Percentiles rank a stretch among this genome's conserved stretches.
Conservation (phyloP, 2,888 invertebrate genomes). For the Drosophila cognata region DNA sequence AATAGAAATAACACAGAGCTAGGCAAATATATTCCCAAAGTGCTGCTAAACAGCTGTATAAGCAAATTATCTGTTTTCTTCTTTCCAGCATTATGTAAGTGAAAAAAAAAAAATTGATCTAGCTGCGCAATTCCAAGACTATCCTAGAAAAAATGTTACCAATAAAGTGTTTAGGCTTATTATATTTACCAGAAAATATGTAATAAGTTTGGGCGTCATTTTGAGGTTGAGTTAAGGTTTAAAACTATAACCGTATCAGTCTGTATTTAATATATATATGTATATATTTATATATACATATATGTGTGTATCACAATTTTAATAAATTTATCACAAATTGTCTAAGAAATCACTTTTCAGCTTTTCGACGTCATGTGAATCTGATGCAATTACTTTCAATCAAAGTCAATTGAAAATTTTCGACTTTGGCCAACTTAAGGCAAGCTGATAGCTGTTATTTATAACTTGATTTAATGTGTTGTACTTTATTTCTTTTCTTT, state of each 20-base stretch:
- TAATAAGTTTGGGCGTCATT: slow-evolving; percentile 82
- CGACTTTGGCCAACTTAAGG: slow-evolving; percentile 25
- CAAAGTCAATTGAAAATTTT: slow-evolving; percentile 57
- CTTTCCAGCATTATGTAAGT: slow-evolving; percentile 7
- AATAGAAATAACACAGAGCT: neutral
- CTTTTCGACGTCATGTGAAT: slow-evolving; percentile 28
- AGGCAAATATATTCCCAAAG: neutral
- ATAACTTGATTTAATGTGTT: slow-evolving; percentile 19
- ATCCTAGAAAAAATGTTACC: neutral
- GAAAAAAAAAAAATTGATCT: neutral
- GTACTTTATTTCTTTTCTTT: neutral
- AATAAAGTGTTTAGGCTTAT: neutral
- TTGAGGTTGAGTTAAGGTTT: slow-evolving; percentile 10
- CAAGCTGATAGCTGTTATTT: slow-evolving; percentile 27
- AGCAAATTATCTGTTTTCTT: neutral
- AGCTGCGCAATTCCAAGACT: neutral
- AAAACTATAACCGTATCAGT: slow-evolving; percentile 56
- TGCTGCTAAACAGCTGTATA: neutral
- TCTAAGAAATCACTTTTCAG: slow-evolving; percentile 30
- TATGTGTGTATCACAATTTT: slow-evolving; percentile 58
- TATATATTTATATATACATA: neutral
- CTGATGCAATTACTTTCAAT: slow-evolving; percentile 63
- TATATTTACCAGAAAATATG: slow-evolving; percentile 82
- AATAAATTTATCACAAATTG: slow-evolving; percentile 53
- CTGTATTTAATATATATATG: slow-evolving; percentile 38